Evolutionary conservation across 2,113 vertebrate genomes (phyloP).

Genomic region (Aegithalos caudatus): DNA sequence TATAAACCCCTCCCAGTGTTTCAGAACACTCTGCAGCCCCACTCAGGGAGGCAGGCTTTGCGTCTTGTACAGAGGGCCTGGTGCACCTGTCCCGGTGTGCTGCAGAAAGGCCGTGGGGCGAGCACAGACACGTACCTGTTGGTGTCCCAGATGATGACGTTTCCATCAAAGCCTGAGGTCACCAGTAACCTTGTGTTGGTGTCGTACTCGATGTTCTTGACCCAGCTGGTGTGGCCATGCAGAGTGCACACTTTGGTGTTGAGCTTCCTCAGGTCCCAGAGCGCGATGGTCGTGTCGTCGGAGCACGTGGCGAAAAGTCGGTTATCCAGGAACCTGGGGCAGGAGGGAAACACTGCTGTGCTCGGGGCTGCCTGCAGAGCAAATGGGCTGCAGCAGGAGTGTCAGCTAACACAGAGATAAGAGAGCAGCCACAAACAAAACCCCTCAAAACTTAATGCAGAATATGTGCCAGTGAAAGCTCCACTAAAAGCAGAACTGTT

Average conservation of each 20-base stretch:
- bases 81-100: rapidly evolving
- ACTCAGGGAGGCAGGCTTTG: background rate
- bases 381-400: background rate
- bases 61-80: background rate
- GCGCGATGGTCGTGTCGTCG: conserved; percentile 95
- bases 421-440: background rate
- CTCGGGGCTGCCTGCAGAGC: background rate
- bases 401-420: background rate
- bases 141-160: conserved; percentile 99
- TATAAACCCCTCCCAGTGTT: background rate
- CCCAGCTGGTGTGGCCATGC: conserved; percentile 98
- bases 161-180: conserved; percentile 97
- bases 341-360: background rate
- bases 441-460: background rate
- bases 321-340: conserved; percentile 92
- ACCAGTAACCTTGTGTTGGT: conserved; percentile 95
- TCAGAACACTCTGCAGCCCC: background rate
- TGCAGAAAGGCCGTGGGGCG: rapidly evolving
- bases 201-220: conserved; percentile 99
- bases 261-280: conserved; percentile 95
- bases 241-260: conserved; percentile 94
- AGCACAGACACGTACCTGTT: conserved; percentile 81
- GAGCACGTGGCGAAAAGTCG: conserved; percentile 97
- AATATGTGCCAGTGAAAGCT: background rate
- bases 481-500: rapidly evolving